Evolutionary conservation across 2,113 vertebrate genomes (phyloP), one percentile per base, ranked within the genome.

Genomic region (Seriola dumerili): DNA sequence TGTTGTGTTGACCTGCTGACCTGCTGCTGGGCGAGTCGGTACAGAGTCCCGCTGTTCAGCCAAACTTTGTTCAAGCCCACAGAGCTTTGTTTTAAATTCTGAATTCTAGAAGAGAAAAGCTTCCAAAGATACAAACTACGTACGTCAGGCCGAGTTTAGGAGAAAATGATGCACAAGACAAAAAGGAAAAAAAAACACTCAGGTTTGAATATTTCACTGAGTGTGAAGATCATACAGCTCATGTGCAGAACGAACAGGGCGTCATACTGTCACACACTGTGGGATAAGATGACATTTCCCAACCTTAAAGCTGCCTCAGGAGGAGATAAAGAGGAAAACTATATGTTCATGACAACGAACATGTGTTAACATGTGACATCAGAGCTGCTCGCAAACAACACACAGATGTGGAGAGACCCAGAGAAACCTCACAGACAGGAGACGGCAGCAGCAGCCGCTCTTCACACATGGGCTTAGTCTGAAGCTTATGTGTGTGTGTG

Each of bases 321-420:
- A 46, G 11, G 10, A 29, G 14, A 67, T 29, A 6, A 36, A 69
- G 13, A 38, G 21, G 36, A 54, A 23, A n/a, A 32, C 4, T 58
- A 13, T 40, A 50, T n/a, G 6, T 44, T 29, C n/a, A 13, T 10
- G 17, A 69, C 21, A 8, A 9, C 29, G 32, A 66, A 75, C 40
- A 21, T 19, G 70, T 59, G 58, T 78, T 58, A 59, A 29, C 21
- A 34, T 52, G 55, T 62, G 73, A 67, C 70, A 71, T 16, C 57
- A 69, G 67, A 68, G 72, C 42, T 4, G 29, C 7, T 34, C 44
- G 72, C 44, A 57, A 59, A 42, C n/a, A 70, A 48, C 54, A 38
- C 74, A 72, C 85, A 78, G 58, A 87, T 50, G 77, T 81, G 71
- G 66, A 72, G 66, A 62, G 19, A 64, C 4, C 8, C 16, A 66